These are phyloP conservation scores for Carpatolechia fugitivella DNA, from an alignment of 2,888 invertebrate genomes.

Conservation along the genomic window DNA sequence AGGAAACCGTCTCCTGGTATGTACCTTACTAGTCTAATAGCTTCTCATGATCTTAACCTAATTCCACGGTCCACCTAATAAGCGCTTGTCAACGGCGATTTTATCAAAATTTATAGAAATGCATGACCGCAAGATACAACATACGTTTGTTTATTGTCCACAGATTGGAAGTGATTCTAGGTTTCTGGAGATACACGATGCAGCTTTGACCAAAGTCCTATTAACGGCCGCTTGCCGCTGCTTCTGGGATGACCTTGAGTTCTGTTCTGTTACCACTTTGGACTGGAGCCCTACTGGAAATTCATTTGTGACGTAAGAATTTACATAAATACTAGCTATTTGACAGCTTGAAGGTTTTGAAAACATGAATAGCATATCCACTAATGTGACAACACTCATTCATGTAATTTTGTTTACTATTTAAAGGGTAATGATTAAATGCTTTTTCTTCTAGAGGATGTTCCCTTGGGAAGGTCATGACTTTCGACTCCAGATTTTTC, in stretches of 20 bases:
- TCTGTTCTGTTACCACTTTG: constrained; percentile 55
- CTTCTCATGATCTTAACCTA: no score
- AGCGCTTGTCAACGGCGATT: no score
- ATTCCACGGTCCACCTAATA: no score
- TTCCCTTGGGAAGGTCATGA: constrained; percentile 44
- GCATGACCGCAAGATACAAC: no score
- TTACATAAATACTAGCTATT: neutral
- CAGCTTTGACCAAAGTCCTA: constrained; percentile 37
- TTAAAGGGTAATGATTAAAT: neutral
- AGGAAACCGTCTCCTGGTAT: neutral
- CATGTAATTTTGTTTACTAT: neutral
- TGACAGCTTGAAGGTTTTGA: no score
- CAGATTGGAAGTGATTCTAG: constrained; percentile 55
- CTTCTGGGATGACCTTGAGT: constrained; percentile 28
- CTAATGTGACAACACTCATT: no score
- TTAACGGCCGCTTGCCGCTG: constrained; percentile 21
- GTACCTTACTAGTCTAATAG: neutral
- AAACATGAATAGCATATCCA: no score
- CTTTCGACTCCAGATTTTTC: constrained; percentile 33
- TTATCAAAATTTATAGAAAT: no score
- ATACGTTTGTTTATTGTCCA: no score
- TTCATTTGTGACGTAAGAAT: constrained; percentile 57
- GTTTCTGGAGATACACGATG: constrained; percentile 53
- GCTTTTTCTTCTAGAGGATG: constrained; percentile 49
- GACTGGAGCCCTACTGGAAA: constrained; percentile 73